Percentiles rank a stretch among this genome's conserved stretches.
These are phyloP conservation scores for Liolophura sinensis DNA, from an alignment of 1,140 invertebrate species.

Conservation along the genomic window DNA sequence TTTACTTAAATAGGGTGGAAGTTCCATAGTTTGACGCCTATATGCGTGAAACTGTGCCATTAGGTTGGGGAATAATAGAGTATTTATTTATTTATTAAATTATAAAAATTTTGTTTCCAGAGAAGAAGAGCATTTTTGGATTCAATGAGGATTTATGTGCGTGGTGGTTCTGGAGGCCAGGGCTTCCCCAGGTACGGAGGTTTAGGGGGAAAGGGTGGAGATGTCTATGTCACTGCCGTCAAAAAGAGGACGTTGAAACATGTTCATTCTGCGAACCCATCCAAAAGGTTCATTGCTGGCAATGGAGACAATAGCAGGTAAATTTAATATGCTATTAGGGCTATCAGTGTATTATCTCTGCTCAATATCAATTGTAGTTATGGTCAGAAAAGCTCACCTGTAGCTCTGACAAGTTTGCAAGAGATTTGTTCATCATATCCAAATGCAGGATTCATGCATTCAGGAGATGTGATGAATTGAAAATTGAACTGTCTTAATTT, in stretches of 20 bases:
- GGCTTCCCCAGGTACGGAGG: constrained; percentile 92
- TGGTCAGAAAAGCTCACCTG: too few species aligned
- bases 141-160: constrained; percentile 55
- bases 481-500: constrained; percentile 24
- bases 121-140: constrained; percentile 38
- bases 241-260: constrained; percentile 22
- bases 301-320: constrained; percentile 42
- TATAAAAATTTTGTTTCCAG: background rate
- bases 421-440: too few species aligned
- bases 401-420: too few species aligned
- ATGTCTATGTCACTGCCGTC: constrained; percentile 80
- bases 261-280: constrained; percentile 30
- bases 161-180: constrained; percentile 89
- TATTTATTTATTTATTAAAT: constrained; percentile 7
- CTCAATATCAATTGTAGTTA: too few species aligned
- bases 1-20: too few species aligned
- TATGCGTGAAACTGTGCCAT: too few species aligned
- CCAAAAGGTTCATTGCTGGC: constrained; percentile 33
- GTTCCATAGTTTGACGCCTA: too few species aligned
- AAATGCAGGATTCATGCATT: too few species aligned
- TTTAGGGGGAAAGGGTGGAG: constrained; percentile 94
- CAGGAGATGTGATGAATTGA: constrained; percentile 12
- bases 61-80: too few species aligned
- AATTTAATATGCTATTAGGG: background rate
- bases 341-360: too few species aligned